Evolutionary conservation across 2,888 invertebrate genomes (phyloP).

Genomic region (Leptinotarsa peninsularis): DNA sequence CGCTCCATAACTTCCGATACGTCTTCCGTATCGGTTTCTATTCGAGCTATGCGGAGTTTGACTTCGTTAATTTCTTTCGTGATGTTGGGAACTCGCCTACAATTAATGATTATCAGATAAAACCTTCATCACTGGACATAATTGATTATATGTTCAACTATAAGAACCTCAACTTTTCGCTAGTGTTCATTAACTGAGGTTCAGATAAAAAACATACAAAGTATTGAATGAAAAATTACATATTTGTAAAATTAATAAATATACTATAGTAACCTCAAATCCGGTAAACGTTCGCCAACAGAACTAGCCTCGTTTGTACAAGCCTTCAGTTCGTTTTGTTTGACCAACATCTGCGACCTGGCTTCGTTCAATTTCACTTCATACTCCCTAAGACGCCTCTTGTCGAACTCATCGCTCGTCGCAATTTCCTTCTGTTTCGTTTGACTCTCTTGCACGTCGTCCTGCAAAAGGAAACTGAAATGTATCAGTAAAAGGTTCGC

Average conservation of each 20-base stretch:
- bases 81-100: conserved; percentile 56
- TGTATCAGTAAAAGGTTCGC: not conserved
- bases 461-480: conserved; percentile 57
- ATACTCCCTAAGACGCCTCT: conserved; percentile 52
- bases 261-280: conserved; percentile 65
- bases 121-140: too few relatives aligned
- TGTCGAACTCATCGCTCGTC: conserved; percentile 55
- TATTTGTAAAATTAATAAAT: too few relatives aligned
- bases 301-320: conserved; percentile 66
- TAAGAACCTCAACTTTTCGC: too few relatives aligned
- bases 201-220: too few relatives aligned
- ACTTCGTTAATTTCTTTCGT: conserved; percentile 65
- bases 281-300: conserved; percentile 67
- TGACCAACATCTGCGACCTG: conserved; percentile 64
- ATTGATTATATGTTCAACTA: too few relatives aligned
- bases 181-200: too few relatives aligned
- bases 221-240: too few relatives aligned
- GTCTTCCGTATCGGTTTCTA: conserved; percentile 62
- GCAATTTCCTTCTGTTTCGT: conserved; percentile 63
- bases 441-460: conserved; percentile 67
- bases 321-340: conserved; percentile 65
- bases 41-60: conserved; percentile 65
- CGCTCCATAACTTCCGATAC: conserved; percentile 55
- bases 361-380: conserved; percentile 51
- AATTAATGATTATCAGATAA: conserved; percentile 6